phyloP scores from a whole-genome alignment of 2,888 invertebrate genomes.

The Tyria jacobaeae region DNA sequence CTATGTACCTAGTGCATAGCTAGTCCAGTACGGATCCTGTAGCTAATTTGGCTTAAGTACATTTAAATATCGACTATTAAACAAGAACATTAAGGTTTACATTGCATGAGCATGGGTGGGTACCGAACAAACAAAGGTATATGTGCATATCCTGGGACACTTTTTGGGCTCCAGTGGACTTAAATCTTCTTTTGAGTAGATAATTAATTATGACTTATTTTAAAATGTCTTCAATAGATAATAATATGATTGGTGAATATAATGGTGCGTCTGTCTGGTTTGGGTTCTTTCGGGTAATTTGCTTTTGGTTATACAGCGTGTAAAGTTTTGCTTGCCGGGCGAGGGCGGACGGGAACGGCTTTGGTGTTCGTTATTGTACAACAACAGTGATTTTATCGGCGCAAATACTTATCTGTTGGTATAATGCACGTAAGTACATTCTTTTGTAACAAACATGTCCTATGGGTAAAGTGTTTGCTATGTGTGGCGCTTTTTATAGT shows the following conservation, averaged over 20 bases:
- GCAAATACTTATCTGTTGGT: constrained; percentile 51
- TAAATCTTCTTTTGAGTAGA: not conserved
- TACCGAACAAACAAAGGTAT: constrained; percentile 1
- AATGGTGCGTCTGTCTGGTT: constrained; percentile 38
- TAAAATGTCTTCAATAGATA: constrained; percentile 22
- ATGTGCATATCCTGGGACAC: constrained; percentile 1
- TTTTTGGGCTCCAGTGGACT: constrained; percentile 25
- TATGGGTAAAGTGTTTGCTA: constrained; percentile 39
- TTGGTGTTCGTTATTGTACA: constrained; percentile 60
- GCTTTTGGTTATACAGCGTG: constrained; percentile 61
- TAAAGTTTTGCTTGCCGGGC: constrained; percentile 66
- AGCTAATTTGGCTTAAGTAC: constrained; percentile 8
- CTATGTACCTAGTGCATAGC: no score
- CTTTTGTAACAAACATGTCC: constrained; percentile 60
- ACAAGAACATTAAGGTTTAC: not conserved
- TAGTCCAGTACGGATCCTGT: no score
- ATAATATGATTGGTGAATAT: constrained; percentile 32
- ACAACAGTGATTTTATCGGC: constrained; percentile 61
- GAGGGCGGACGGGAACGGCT: constrained; percentile 51
- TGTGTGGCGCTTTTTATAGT: constrained; percentile 34
- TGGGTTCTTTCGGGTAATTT: constrained; percentile 42
- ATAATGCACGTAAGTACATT: constrained; percentile 68
- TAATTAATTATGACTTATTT: constrained; percentile 21
- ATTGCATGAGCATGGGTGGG: constrained; percentile 51
- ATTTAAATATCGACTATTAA: not conserved